Evolutionary conservation across 2,888 invertebrate species (phyloP), one percentile per base, ranked within the genome.

Genomic region (Anticlea derivata): DNA sequence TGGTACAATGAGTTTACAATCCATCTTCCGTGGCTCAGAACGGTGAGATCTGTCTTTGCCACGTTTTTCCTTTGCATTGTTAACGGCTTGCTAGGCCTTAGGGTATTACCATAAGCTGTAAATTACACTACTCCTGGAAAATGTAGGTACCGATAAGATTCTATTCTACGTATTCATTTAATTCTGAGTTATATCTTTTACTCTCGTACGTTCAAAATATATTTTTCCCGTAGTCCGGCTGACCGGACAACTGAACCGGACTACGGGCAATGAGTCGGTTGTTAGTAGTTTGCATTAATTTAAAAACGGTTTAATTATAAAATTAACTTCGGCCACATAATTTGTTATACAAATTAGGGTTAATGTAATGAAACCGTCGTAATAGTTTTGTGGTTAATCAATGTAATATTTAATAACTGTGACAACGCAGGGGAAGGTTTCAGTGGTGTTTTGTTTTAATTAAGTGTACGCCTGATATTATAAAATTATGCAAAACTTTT

Each of bases 31-130:
- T n/a, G 12, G 12, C 63, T 8, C 7, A 20, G 49, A 58, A 61
- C 63, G 68, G 76, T 75, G 70, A 52, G 72, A 69, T 59, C 63
- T 56, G 63, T 60, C 65, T 56, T 63, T 55, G 52, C 44, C 50
- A 60, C 65, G 60, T 61, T 65, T 72, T 69, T 68, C 66, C 56
- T 70, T 68, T 64, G 66, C 59, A 67, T 70, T 65, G 64, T 63
- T 58, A 61, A 64, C 57, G 50, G 55, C 35, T 56, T 24, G 23
- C 69, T 69, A 63, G 69, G 70, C 58, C 35, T 58, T 60, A 50
- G 26, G 24, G 22, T 23, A 23, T 46, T 40, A 26, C 6, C 20
- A 22, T 10, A 55, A 43, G 41, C 29, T 39, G 8, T 22, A 8
- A 34, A 11, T 22, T 30, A 30, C 41, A 31, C 29, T 29, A 48